Conservation (phyloP, 2,888 invertebrate genomes). For the Apocheima hispidaria region DNA sequence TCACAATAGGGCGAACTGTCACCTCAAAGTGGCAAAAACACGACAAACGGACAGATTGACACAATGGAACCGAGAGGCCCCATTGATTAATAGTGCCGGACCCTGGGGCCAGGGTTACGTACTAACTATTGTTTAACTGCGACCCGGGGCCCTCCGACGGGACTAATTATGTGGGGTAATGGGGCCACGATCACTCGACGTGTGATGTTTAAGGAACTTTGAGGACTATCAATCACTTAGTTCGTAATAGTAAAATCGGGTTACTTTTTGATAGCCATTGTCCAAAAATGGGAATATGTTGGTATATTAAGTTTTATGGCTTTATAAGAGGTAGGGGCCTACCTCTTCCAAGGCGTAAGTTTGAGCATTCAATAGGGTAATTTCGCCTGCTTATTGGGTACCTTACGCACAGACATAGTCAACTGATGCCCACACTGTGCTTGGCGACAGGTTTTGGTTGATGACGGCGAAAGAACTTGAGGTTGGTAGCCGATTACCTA, state of each 20-base stretch:
- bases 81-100: conserved; percentile 45
- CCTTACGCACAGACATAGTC: no score
- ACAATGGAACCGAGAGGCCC: conserved; percentile 44
- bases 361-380: no score
- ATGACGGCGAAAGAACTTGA: no score
- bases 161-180: conserved; percentile 46
- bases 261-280: no score
- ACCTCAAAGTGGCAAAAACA: conserved; percentile 48
- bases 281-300: no score
- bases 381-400: no score
- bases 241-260: conserved; percentile 4
- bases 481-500: no score
- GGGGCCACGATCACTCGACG: conserved; percentile 43
- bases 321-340: no score
- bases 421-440: no score
- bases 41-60: conserved; percentile 44
- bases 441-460: no score
- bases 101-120: conserved; percentile 5
- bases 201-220: conserved; percentile 30
- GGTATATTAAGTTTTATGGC: no score
- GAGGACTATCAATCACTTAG: conserved; percentile 22
- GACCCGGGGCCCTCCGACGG: conserved; percentile 28
- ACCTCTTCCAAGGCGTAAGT: no score
- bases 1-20: conserved; percentile 41
- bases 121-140: conserved; percentile 39